These are phyloP conservation scores for Spinibarbus caldwelli DNA, from an alignment of 2,797 vertebrate genomes.

Conservation along the genomic window DNA sequence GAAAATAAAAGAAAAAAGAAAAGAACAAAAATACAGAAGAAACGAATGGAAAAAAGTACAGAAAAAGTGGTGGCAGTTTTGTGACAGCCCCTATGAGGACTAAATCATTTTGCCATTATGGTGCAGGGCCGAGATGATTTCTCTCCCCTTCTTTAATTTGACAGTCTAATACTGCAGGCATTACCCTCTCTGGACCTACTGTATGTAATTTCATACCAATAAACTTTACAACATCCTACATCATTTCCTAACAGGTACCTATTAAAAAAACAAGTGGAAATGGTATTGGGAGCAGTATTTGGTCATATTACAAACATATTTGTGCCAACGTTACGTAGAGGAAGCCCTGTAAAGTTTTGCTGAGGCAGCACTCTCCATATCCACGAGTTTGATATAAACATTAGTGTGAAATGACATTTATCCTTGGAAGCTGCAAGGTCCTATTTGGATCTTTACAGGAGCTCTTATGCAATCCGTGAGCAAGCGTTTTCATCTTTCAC, in stretches of 20 bases:
- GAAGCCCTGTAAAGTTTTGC: slow-evolving; percentile 17
- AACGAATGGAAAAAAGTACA: background rate
- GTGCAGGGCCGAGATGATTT: slow-evolving; percentile 28
- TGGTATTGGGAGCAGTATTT: slow-evolving; percentile 7
- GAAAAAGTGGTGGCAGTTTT: background rate
- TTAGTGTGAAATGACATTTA: slow-evolving; percentile 20
- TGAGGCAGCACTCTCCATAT: slow-evolving; percentile 2
- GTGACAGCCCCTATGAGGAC: slow-evolving; percentile 26
- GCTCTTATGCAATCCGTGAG: slow-evolving; percentile 9
- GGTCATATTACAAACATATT: slow-evolving; percentile 40
- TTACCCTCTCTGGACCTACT: slow-evolving; percentile 45
- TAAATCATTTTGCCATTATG: slow-evolving; percentile 46
- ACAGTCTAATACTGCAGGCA: slow-evolving; percentile 44
- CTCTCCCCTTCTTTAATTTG: slow-evolving; percentile 49
- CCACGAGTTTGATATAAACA: background rate
- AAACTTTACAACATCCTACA: slow-evolving; percentile 50
- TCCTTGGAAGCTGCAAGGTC: slow-evolving; percentile 1
- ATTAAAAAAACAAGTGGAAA: slow-evolving; percentile 28
- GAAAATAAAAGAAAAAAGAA: background rate
- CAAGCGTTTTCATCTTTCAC: background rate
- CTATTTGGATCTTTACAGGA: background rate
- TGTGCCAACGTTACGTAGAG: background rate
- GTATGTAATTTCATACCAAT: slow-evolving; percentile 50
- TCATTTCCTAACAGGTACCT: slow-evolving; percentile 47
- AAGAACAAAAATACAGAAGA: background rate